Evolutionary conservation across 1,140 invertebrate species (phyloP).

Genomic region (Drosophila albomicans): DNA sequence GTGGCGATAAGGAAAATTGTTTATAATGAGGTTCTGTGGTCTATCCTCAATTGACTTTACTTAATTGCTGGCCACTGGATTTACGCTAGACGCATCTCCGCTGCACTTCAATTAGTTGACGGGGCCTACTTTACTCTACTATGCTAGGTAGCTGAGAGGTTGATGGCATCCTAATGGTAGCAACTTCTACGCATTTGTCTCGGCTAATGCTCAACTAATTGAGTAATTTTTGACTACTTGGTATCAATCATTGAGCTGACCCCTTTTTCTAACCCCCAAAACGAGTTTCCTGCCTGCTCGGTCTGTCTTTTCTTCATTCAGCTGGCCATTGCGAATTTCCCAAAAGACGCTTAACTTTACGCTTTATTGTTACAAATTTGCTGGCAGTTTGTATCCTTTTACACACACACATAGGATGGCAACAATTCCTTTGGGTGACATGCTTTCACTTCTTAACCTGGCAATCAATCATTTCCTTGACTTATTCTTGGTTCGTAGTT

Average conservation of each 20-base stretch:
- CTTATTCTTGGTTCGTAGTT: slow-evolving; percentile 50
- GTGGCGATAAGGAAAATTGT: slow-evolving; percentile 77
- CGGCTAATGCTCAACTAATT: slow-evolving; percentile 77
- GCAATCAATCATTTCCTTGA: slow-evolving; percentile 76
- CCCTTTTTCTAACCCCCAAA: slow-evolving; percentile 28
- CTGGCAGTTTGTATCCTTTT: slow-evolving; percentile 63
- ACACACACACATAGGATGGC: slow-evolving; percentile 11
- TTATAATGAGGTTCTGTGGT: slow-evolving; percentile 80
- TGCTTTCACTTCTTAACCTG: slow-evolving; percentile 68
- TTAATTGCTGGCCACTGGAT: slow-evolving; percentile 65
- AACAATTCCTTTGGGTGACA: slow-evolving; percentile 71
- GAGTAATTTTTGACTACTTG: slow-evolving; percentile 76
- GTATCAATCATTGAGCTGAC: slow-evolving; percentile 67
- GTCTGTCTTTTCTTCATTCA: slow-evolving; percentile 14
- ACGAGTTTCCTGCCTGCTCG: slow-evolving; percentile 27
- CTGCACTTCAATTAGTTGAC: slow-evolving; percentile 33
- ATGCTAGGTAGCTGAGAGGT: slow-evolving; percentile 26
- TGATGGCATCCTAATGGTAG: slow-evolving; percentile 50
- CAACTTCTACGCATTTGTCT: slow-evolving; percentile 44
- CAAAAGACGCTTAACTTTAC: slow-evolving; percentile 71
- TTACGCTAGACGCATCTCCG: slow-evolving; percentile 26
- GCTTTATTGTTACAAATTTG: slow-evolving; percentile 81
- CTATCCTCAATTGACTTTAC: slow-evolving; percentile 66
- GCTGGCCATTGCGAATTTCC: slow-evolving; percentile 75
- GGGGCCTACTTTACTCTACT: slow-evolving; percentile 26